Base-by-base conservation (phyloP, 2,888 invertebrate genomes). In the Pharmacophagus antenor region DNA sequence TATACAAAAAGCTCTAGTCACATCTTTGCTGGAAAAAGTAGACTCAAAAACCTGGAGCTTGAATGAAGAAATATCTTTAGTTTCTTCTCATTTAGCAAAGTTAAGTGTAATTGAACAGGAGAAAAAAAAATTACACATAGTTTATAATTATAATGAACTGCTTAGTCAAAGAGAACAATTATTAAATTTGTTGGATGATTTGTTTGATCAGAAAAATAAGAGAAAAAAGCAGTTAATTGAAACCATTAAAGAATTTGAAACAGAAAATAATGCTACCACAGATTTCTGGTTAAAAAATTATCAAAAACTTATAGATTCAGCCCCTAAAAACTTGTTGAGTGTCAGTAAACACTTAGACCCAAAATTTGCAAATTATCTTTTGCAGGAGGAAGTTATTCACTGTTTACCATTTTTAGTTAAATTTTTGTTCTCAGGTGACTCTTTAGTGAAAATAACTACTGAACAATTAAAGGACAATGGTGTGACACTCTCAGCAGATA, bases 211-310 rank as follows among this genome's bases (percentile, higher is more conserved):
- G 79, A 94, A 95, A 79, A 92, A 92, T 68, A 91, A 92, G 66
- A 89, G 95, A 67, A 91, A 94, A 66, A 82, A 91, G 61, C 93
- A 95, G 74, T 84, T 95, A 52, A 80, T 95, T 61, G 91, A 93
- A 17, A 94, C 94, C 0, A 84, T 96, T 71, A 91, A 92, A 70
- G 94, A 93, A 73, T 94, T 97, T 91, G 96, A 97, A 80, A 86
- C 67, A 67, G 86, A 91, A 66, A 88, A 84, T 62, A 84, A 86
- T 66, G 84, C 78, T 53, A 80, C 87, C 1, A 84, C 91, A 68
- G 93, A 94, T 73, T 95, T 94, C 78, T 95, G 95, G 95, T 82
- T 95, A 65, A 91, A 93, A 72, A 97, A 97, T 80, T 97, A 96
- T 80, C 97, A 97, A 80, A 93, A 94, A 67, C 83, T 97, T 47